Conservation (phyloP, 2,888 invertebrate genomes). For the Netelia inedita region DNA sequence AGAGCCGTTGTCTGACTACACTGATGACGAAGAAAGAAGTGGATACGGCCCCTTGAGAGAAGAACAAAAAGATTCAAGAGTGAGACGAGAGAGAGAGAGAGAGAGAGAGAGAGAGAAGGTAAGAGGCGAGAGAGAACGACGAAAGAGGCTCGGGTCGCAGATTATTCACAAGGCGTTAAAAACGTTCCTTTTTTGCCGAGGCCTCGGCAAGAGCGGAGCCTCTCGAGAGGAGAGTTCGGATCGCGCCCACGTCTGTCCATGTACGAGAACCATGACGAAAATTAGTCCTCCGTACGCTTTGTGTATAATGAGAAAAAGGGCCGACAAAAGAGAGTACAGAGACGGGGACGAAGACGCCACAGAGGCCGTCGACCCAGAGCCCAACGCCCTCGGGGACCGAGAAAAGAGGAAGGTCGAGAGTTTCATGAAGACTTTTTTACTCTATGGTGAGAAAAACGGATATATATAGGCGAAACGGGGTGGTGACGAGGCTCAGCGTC, state of each 20-base stretch:
- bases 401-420: slow-evolving; percentile 41
- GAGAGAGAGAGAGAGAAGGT: slow-evolving; percentile 16
- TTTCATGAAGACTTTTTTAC: slow-evolving; percentile 36
- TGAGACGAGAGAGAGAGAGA: slow-evolving; percentile 9
- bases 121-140: slow-evolving; percentile 8
- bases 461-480: neutral
- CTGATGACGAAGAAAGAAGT: slow-evolving; percentile 3
- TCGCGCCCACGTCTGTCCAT: slow-evolving; percentile 3
- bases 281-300: slow-evolving; percentile 44
- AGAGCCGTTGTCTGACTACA: neutral
- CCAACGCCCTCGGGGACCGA: slow-evolving; percentile 27
- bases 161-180: slow-evolving; percentile 45
- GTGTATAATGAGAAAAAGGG: slow-evolving; percentile 53
- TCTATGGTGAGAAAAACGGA: slow-evolving; percentile 33
- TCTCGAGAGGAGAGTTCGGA: slow-evolving; percentile 9
- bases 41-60: slow-evolving; percentile 9
- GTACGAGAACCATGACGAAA: slow-evolving; percentile 47
- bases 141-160: slow-evolving; percentile 13
- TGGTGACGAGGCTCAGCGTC: neutral
- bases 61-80: neutral
- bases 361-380: slow-evolving; percentile 14
- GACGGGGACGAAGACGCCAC: slow-evolving; percentile 20
- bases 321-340: slow-evolving; percentile 18
- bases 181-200: slow-evolving; percentile 29
- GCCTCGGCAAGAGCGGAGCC: slow-evolving; percentile 28